Conservation (phyloP, 1,140 invertebrate genomes). For the Camponotus pennsylvanicus region DNA sequence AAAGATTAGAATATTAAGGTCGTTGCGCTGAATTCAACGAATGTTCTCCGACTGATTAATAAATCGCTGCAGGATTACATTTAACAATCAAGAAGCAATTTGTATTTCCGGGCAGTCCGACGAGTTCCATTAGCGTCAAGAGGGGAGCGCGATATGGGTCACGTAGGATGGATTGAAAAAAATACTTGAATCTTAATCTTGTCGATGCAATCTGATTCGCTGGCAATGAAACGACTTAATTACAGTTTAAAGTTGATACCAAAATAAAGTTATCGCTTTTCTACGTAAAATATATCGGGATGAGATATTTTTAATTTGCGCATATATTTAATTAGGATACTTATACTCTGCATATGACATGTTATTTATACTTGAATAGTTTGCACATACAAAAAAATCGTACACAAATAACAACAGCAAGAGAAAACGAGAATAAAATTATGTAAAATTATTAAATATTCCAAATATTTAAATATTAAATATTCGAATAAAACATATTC, state of each 20-base stretch:
- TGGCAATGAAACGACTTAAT: conserved; percentile 14
- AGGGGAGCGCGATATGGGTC: conserved; percentile 9
- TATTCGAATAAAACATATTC: background rate
- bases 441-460: background rate
- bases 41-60: conserved; percentile 29
- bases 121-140: conserved; percentile 15
- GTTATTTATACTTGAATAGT: background rate
- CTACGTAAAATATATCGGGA: background rate
- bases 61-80: conserved; percentile 34
- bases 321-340: background rate
- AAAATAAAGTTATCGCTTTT: conserved; percentile 20
- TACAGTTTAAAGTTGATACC: conserved; percentile 7
- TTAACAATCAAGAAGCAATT: conserved; percentile 54
- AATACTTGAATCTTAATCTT: conserved; percentile 10
- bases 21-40: background rate
- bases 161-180: conserved; percentile 12
- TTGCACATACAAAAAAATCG: background rate
- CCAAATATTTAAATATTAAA: background rate
- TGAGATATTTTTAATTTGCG: background rate
- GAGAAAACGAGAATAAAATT: background rate
- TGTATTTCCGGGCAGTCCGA: conserved; percentile 40
- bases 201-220: conserved; percentile 21
- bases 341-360: background rate
- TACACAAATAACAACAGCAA: background rate
- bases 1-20: conserved; percentile 8